A percentile compares a stretch with the other conserved stretches of the same genome.
Conservation (phyloP, 2,113 vertebrate species). For the Galemys pyrenaicus region DNA sequence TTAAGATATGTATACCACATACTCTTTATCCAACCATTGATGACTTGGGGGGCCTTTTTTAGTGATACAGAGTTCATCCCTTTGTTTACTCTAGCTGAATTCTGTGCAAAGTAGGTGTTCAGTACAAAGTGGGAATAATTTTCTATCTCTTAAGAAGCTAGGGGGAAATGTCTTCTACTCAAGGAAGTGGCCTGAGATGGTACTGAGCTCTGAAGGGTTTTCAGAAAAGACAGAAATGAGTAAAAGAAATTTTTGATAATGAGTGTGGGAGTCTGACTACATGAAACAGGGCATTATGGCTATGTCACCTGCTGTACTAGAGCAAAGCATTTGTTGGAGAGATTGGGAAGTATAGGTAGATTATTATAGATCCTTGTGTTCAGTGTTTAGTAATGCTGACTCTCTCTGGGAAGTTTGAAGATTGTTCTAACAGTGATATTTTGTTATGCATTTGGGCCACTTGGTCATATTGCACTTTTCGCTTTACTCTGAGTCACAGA, state of each 20-base stretch:
- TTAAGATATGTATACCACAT: too few relatives aligned
- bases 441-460: neutral
- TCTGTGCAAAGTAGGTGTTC: neutral
- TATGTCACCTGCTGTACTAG: neutral
- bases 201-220: neutral
- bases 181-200: neutral
- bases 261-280: neutral
- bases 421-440: neutral
- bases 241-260: neutral
- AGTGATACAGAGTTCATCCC: neutral
- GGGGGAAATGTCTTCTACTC: neutral
- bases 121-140: neutral
- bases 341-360: neutral
- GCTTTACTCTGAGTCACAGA: neutral
- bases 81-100: conserved; percentile 9
- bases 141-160: neutral
- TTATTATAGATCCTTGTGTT: neutral
- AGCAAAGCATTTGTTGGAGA: neutral
- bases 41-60: neutral
- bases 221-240: conserved; percentile 47
- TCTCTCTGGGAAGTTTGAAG: neutral
- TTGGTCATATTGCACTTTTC: neutral
- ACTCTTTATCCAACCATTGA: too few relatives aligned
- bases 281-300: neutral
- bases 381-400: neutral